Conservation (phyloP, 2,797 vertebrate genomes). For the Sebastes itinus region DNA sequence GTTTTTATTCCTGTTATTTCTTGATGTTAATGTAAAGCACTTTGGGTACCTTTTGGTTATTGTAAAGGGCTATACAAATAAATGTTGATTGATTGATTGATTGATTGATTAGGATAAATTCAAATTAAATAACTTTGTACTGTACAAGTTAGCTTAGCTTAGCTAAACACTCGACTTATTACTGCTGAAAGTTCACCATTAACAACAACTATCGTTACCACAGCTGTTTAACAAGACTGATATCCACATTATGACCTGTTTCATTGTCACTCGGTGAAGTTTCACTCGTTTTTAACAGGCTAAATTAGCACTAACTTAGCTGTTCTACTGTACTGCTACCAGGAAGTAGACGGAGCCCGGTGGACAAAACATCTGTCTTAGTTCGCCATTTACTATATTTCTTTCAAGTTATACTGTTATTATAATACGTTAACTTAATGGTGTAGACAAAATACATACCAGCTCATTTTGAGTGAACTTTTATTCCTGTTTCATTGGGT, state of each 20-base stretch:
- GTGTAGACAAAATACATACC: constrained; percentile 75
- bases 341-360: constrained; percentile 67
- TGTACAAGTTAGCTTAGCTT: neutral
- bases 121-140: neutral
- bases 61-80: too few relatives aligned
- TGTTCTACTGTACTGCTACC: constrained; percentile 19
- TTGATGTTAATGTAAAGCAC: too few relatives aligned
- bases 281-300: constrained; percentile 28
- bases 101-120: too few relatives aligned
- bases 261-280: neutral
- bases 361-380: neutral
- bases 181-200: neutral
- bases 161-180: neutral
- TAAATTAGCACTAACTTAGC: constrained; percentile 31
- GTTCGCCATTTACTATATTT: neutral
- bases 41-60: too few relatives aligned
- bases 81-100: too few relatives aligned
- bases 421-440: neutral
- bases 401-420: neutral
- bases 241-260: rapidly evolving
- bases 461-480: constrained; percentile 81
- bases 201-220: neutral
- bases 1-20: too few relatives aligned
- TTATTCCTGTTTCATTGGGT: constrained; percentile 66
- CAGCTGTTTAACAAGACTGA: neutral